A percentile compares a stretch with the other conserved stretches of the same genome.
Conservation (phyloP, 2,888 invertebrate species). For the Parasteatoda lunata region DNA sequence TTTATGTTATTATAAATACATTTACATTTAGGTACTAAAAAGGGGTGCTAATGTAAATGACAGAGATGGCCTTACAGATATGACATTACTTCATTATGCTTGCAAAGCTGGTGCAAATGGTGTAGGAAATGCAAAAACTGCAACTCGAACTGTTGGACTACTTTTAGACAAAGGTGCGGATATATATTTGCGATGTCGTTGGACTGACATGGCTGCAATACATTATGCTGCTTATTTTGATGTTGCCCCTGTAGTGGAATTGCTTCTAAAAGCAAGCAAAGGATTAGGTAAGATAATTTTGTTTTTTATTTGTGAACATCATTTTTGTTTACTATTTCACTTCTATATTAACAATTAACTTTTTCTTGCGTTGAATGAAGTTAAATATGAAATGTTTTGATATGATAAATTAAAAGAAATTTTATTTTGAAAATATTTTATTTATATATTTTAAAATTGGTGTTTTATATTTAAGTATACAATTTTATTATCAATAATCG, state of each 20-base stretch:
- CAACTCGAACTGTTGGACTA: conserved; percentile 71
- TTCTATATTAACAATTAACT: neutral
- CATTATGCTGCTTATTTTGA: conserved; percentile 77
- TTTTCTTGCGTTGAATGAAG: no score
- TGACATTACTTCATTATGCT: conserved; percentile 77
- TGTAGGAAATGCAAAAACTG: conserved; percentile 72
- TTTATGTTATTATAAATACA: no score
- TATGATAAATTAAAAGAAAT: no score
- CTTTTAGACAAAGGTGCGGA: conserved; percentile 74
- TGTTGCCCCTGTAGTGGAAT: conserved; percentile 72
- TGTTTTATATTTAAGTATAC: no score
- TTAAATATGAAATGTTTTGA: no score
- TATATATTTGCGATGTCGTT: conserved; percentile 75
- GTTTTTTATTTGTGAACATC: neutral
- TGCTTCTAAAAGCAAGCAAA: conserved; percentile 66
- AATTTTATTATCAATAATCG: no score
- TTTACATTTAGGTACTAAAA: conserved; percentile 74
- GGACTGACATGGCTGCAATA: conserved; percentile 77
- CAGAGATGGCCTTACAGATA: conserved; percentile 77
- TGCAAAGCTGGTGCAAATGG: conserved; percentile 76
- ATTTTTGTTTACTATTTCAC: neutral
- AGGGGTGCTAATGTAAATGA: conserved; percentile 76
- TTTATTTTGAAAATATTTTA: no score
- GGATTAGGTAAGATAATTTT: conserved; percentile 40
- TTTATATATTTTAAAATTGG: no score